A percentile compares a stretch with the other conserved stretches of the same genome.
Conservation (phyloP, 2,113 vertebrate species). For the Dinomys branickii region DNA sequence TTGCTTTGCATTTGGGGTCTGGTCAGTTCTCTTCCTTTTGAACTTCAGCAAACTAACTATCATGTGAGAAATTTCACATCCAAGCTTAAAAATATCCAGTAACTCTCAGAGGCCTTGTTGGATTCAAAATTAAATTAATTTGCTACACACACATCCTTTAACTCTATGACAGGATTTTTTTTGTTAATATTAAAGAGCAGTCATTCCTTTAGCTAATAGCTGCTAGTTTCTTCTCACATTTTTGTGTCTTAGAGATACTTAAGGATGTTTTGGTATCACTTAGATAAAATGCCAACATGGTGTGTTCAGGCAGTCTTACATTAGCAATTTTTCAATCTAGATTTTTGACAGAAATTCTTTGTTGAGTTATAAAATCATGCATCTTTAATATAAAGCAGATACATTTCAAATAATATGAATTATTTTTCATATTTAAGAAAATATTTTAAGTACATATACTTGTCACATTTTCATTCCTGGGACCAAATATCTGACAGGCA, state of each 20-base stretch:
- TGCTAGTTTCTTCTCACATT: background rate
- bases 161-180: background rate
- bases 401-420: constrained; percentile 5
- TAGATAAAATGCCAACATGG: background rate
- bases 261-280: background rate
- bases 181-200: background rate
- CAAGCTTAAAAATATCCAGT: background rate
- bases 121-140: constrained; percentile 38
- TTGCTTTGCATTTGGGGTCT: background rate
- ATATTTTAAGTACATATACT: background rate
- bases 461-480: background rate
- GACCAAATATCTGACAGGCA: background rate
- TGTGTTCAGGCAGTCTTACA: background rate
- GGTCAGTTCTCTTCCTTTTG: background rate
- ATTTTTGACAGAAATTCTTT: constrained; percentile 18
- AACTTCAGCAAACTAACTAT: background rate
- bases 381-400: constrained; percentile 1
- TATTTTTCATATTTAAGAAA: background rate
- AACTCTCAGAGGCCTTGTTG: background rate
- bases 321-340: background rate
- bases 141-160: background rate
- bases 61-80: background rate
- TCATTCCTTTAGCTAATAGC: background rate
- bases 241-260: background rate
- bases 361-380: background rate